Conservation (phyloP, 1,140 invertebrate species). For the Ceratina calcarata region DNA sequence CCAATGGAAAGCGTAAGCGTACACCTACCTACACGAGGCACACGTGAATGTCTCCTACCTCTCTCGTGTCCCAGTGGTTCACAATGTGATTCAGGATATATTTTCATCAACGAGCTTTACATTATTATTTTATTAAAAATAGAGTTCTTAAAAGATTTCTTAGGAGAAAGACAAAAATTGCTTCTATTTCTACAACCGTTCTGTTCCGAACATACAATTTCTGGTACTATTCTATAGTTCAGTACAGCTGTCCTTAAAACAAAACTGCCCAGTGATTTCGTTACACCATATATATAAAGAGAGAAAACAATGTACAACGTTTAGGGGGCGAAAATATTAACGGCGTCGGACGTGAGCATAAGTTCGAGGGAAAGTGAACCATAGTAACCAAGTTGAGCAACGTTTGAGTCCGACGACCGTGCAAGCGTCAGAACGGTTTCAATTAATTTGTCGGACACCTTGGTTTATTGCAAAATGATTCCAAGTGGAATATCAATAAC, state of each 20-base stretch:
- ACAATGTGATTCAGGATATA: background rate
- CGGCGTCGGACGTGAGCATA: conserved; percentile 59
- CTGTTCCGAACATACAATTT: no score
- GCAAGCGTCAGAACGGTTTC: conserved; percentile 56
- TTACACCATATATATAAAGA: no score
- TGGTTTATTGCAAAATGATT: conserved; percentile 55
- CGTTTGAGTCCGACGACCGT: conserved; percentile 57
- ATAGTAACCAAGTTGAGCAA: conserved; percentile 70
- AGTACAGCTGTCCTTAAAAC: no score
- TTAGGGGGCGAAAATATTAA: conserved; percentile 19
- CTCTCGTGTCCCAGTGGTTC: conserved; percentile 14
- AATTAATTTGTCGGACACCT: conserved; percentile 65
- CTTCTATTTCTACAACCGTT: no score
- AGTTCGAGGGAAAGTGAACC: conserved; percentile 76
- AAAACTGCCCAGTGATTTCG: no score
- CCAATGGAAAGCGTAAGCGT: conserved; percentile 73
- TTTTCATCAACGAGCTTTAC: no score
- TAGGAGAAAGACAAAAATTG: no score
- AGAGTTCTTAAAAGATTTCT: background rate
- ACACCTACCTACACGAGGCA: conserved; percentile 34
- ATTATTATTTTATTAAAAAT: background rate
- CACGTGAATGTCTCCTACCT: conserved; percentile 28
- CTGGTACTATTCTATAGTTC: no score
- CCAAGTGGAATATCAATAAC: background rate
- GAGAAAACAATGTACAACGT: no score